These are phyloP conservation scores for Sebastes wilsoni DNA, from an alignment of 2,797 vertebrate species.

Conservation along the genomic window DNA sequence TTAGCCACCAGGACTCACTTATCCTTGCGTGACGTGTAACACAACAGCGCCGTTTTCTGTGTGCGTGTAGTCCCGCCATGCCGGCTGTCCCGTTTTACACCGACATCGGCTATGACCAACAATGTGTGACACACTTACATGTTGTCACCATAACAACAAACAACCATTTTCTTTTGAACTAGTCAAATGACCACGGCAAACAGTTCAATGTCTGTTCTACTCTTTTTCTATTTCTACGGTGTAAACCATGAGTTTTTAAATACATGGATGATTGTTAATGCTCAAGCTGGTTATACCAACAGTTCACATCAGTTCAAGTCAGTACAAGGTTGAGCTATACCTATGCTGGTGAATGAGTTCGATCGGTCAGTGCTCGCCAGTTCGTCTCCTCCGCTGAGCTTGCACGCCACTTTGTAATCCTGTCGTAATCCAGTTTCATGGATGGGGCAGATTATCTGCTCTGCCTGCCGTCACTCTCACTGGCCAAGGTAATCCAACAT, in stretches of 20 bases:
- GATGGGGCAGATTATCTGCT: conserved; percentile 68
- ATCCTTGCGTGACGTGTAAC: no score
- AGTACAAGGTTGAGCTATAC: not conserved
- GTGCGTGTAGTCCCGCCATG: no score
- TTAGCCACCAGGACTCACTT: no score
- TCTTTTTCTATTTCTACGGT: not conserved
- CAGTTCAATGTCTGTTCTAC: no score
- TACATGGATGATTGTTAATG: not conserved
- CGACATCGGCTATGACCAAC: no score
- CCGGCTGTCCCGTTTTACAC: no score
- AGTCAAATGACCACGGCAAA: no score
- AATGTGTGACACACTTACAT: no score
- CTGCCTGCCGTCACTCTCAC: conserved; percentile 53
- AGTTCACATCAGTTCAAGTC: not conserved
- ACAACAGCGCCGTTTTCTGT: no score
- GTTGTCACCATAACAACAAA: no score
- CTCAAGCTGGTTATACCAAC: not conserved
- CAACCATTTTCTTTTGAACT: no score
- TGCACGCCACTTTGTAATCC: conserved; percentile 68
- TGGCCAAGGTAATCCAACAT: conserved; percentile 53
- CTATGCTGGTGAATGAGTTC: conserved; percentile 22
- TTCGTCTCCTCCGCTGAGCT: conserved; percentile 41
- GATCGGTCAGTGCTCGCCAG: conserved; percentile 19
- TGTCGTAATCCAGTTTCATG: conserved; percentile 72
- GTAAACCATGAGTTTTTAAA: not conserved